A percentile compares a stretch with the other conserved stretches of the same genome.
These are phyloP conservation scores for Ambastaia sidthimunki DNA, from an alignment of 2,797 vertebrate genomes.

Conservation along the genomic window DNA sequence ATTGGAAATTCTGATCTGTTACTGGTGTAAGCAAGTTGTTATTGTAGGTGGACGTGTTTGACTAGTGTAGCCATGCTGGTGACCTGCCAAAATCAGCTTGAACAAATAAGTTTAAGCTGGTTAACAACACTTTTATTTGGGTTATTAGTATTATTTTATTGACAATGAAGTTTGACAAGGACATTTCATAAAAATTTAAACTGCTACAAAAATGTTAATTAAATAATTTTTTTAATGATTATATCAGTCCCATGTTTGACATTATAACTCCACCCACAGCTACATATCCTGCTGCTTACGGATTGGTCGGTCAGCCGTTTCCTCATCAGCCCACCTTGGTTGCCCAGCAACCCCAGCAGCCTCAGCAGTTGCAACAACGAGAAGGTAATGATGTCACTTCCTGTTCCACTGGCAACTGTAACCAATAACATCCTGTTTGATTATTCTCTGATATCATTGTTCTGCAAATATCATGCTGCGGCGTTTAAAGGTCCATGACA, in stretches of 20 bases:
- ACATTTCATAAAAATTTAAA: no score
- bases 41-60: background rate
- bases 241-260: constrained; percentile 46
- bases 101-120: background rate
- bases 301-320: constrained; percentile 91
- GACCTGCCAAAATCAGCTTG: background rate
- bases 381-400: constrained; percentile 78
- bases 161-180: background rate
- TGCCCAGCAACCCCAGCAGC: constrained; percentile 87
- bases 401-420: constrained; percentile 18
- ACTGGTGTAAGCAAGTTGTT: background rate
- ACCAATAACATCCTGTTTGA: constrained; percentile 69
- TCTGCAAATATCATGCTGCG: background rate
- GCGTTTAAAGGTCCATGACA: background rate
- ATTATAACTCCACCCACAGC: constrained; percentile 74
- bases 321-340: constrained; percentile 88
- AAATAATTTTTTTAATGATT: background rate
- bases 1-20: background rate
- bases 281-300: constrained; percentile 91
- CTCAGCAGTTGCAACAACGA: constrained; percentile 87
- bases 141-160: no score
- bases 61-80: background rate
- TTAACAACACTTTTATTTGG: background rate
- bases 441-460: constrained; percentile 67
- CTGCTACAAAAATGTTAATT: no score